Conservation (phyloP, 2,888 invertebrate genomes). For the Eilema depressum region DNA sequence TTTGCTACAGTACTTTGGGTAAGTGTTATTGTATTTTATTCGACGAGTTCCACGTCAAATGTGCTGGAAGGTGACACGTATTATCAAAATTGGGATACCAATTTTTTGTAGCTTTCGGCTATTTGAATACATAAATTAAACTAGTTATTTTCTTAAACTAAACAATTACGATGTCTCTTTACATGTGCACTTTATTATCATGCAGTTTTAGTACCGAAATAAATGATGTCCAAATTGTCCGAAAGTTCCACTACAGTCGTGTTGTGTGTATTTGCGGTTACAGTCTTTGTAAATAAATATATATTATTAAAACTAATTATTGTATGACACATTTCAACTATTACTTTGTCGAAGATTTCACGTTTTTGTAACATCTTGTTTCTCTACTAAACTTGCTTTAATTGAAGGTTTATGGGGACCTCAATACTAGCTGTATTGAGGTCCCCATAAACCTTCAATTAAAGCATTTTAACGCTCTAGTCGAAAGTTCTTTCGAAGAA, state of each 20-base stretch:
- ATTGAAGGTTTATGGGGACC: neutral
- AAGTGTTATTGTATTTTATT: constrained; percentile 72
- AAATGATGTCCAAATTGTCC: constrained; percentile 15
- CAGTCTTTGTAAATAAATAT: neutral
- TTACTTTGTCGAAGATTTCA: neutral
- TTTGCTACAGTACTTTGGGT: constrained; percentile 85
- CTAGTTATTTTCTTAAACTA: neutral
- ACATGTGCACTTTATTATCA: neutral
- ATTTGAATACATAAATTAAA: constrained; percentile 11
- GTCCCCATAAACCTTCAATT: too few relatives aligned
- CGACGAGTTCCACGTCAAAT: constrained; percentile 85
- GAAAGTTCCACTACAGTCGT: constrained; percentile 21
- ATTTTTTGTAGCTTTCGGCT: constrained; percentile 41
- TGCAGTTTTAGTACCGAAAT: neutral
- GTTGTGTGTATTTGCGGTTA: constrained; percentile 11
- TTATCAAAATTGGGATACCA: constrained; percentile 78
- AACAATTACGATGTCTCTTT: neutral
- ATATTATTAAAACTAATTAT: neutral
- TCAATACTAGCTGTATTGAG: neutral
- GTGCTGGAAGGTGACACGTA: constrained; percentile 87
- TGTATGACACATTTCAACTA: neutral
- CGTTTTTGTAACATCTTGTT: neutral
- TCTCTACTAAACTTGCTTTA: neutral
- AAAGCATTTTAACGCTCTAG: neutral
- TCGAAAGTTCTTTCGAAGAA: neutral